phyloP scores from a whole-genome alignment of 2,888 invertebrate species.

The Agriopis leucophaearia region DNA sequence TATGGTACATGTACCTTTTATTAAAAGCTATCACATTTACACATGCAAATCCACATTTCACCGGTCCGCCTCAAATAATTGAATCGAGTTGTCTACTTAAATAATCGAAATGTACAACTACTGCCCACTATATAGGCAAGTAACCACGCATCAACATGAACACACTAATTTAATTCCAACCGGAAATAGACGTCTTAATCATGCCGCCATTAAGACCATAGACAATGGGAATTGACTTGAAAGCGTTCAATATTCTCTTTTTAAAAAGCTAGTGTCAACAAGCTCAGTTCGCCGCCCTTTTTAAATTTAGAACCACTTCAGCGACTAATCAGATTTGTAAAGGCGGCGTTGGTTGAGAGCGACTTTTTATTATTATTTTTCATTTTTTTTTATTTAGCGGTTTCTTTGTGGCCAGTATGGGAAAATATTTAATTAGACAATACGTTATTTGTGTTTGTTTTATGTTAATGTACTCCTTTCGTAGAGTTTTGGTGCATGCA shows the following conservation, averaged over 20 bases:
- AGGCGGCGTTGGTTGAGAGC: conserved; percentile 66
- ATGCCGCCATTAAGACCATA: conserved; percentile 72
- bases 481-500: conserved; percentile 70
- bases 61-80: too few species aligned
- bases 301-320: conserved; percentile 85
- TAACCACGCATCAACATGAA: conserved; percentile 9
- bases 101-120: not conserved
- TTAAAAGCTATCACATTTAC: too few species aligned
- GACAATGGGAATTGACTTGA: conserved; percentile 71
- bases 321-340: conserved; percentile 82
- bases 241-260: conserved; percentile 63
- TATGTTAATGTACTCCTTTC: conserved; percentile 83
- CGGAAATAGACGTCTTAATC: conserved; percentile 71
- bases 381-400: conserved; percentile 61
- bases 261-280: conserved; percentile 70
- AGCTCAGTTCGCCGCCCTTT: conserved; percentile 63
- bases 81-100: not conserved
- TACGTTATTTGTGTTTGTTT: conserved; percentile 85
- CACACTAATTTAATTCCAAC: conserved; percentile 28
- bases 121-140: not conserved
- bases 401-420: conserved; percentile 77
- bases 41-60: too few species aligned
- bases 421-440: conserved; percentile 86
- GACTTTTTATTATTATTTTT: conserved; percentile 45
- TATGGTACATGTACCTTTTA: too few species aligned